Evolutionary conservation across 2,797 vertebrate genomes (phyloP).

Genomic region (Hemibagrus guttatus): DNA sequence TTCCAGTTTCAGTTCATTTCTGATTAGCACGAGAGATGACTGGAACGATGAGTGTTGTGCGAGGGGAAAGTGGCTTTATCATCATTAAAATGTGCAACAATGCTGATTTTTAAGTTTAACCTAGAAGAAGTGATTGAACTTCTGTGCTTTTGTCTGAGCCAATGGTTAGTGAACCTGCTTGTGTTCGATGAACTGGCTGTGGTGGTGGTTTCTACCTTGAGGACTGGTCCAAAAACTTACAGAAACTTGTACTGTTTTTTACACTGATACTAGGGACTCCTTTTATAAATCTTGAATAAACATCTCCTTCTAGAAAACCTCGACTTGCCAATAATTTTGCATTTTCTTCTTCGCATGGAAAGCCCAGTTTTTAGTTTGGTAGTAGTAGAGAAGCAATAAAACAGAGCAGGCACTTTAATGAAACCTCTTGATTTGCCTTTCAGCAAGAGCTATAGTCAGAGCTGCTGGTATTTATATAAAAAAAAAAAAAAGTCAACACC

Average conservation of each 20-base stretch:
- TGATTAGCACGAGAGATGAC: not conserved
- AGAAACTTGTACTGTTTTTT: not conserved
- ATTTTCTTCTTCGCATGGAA: not conserved
- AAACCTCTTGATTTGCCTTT: not conserved
- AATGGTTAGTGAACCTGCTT: not conserved
- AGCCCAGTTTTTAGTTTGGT: not conserved
- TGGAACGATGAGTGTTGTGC: not conserved
- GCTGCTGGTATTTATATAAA: not conserved
- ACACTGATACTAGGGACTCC: not conserved
- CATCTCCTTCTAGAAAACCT: not conserved
- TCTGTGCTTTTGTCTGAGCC: not conserved
- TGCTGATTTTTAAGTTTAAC: not conserved
- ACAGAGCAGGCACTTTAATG: not conserved
- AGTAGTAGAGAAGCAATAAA: not conserved
- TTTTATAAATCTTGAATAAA: not conserved
- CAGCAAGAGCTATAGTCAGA: not conserved
- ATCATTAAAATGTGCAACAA: not conserved
- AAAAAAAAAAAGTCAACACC: not conserved
- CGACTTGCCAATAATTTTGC: not conserved
- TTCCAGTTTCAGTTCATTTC: not conserved
- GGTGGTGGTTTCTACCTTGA: not conserved
- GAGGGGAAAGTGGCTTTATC: not conserved
- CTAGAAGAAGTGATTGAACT: not conserved
- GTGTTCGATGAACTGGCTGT: not conserved
- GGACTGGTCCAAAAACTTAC: not conserved